Conservation (phyloP, 2,113 vertebrate genomes). For the Calidris pugnax region DNA sequence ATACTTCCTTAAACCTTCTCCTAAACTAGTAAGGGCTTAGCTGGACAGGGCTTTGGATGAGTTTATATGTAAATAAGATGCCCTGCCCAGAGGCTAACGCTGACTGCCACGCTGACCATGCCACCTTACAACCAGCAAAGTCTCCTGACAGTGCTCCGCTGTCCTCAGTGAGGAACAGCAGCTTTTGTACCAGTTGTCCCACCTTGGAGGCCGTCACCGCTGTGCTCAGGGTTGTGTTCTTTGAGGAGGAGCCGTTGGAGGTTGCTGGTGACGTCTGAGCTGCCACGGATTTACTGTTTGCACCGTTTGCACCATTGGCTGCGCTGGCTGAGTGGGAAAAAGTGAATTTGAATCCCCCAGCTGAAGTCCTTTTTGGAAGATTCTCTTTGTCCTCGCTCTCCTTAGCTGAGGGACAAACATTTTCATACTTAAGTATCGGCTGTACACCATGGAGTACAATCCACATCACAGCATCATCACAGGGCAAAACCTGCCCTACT, state of each 20-base stretch:
- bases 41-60: background rate
- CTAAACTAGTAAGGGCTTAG: fast-evolving
- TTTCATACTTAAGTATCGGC: conserved; percentile 46
- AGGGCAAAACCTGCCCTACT: background rate
- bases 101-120: too few species aligned
- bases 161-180: fast-evolving
- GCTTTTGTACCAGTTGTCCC: background rate
- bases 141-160: fast-evolving
- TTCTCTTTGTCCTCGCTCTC: conserved; percentile 88
- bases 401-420: conserved; percentile 77
- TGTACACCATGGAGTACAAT: background rate
- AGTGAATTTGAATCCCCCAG: conserved; percentile 82
- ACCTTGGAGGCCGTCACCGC: conserved; percentile 83
- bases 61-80: fast-evolving
- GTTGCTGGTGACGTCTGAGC: conserved; percentile 82
- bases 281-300: conserved; percentile 87
- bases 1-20: background rate
- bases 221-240: conserved; percentile 81
- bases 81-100: background rate
- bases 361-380: conserved; percentile 78
- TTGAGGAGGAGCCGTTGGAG: conserved; percentile 87
- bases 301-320: conserved; percentile 86
- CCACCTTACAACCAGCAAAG: fast-evolving
- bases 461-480: background rate
- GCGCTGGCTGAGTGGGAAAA: conserved; percentile 83